phyloP scores from a whole-genome alignment of 1,140 invertebrate genomes.

The Pachyrhynchus sulphureomaculatus region DNA sequence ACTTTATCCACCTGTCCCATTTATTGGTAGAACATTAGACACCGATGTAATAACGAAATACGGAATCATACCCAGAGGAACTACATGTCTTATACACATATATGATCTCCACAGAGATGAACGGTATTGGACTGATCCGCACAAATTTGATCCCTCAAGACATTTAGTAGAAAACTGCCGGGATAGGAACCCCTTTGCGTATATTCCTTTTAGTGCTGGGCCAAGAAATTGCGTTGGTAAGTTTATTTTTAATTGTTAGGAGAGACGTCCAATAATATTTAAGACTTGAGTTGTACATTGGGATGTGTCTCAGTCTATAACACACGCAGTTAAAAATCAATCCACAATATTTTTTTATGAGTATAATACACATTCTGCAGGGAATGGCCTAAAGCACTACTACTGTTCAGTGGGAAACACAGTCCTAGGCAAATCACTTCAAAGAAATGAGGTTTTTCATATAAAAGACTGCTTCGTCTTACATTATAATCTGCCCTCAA shows the following conservation, averaged over 20 bases:
- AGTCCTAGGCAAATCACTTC: too few species aligned
- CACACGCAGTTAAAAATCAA: too few species aligned
- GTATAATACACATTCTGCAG: too few species aligned
- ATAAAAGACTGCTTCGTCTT: too few species aligned
- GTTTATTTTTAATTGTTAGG: neutral
- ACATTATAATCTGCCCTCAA: too few species aligned
- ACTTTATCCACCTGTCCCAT: constrained; percentile 68
- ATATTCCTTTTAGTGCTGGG: constrained; percentile 68
- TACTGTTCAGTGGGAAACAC: too few species aligned
- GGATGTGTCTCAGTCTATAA: too few species aligned
- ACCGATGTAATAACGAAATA: constrained; percentile 53
- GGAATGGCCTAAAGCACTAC: too few species aligned
- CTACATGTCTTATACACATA: constrained; percentile 14
- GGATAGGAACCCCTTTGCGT: constrained; percentile 56
- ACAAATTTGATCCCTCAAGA: constrained; percentile 67
- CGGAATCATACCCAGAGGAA: constrained; percentile 27
- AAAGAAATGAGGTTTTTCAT: too few species aligned
- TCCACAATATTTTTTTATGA: too few species aligned
- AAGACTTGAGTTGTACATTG: too few species aligned
- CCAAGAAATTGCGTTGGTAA: constrained; percentile 64
- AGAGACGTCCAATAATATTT: too few species aligned
- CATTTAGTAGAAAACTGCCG: constrained; percentile 60
- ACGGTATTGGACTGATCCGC: constrained; percentile 61
- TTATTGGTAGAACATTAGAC: constrained; percentile 58
- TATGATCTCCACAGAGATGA: constrained; percentile 36